Base-by-base conservation (phyloP, 2,113 vertebrate genomes). In the Rostratula benghalensis region DNA sequence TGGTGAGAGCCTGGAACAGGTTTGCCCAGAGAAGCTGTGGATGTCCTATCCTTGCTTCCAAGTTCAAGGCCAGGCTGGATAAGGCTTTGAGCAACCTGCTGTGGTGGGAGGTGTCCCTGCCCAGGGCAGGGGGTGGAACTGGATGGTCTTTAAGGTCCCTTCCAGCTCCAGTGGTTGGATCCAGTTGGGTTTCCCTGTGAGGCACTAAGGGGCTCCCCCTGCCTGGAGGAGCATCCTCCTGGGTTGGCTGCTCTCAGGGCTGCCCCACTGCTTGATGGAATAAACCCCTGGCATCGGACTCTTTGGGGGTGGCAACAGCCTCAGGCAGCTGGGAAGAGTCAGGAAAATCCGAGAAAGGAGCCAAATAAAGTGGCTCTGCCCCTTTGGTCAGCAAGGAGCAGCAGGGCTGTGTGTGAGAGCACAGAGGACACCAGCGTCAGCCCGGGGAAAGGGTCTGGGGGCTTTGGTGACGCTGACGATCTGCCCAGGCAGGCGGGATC, bases 371-470 rank as follows among this genome's bases (percentile, higher is more conserved):
- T 4, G 3, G 45, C 43, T 46, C 45, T 37, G 41, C 35, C 50
- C 8, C 64, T 51, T 28, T 4, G 39, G 9, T 30, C 53, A 45
- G 80, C 37, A 33, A 61, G 69, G 54, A 39, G 67, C 74, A 31
- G 48, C 41, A 23, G 69, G 41, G 46, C 21, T 35, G 4, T 2
- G 1, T 4, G 69, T 20, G 56, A 16, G 18, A 28, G 48, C 43
- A 3, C 2, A 1, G 43, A 11, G 61, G 48, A 19, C 33, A 7
- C 20, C 6, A 35, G 33, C 1, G 35, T 13, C 7, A 20, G 67
- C 50, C 41, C 1, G 0, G 33, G n/a, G n/a, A 23, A 43, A 37
- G 39, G 46, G 16, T 9, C 8, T 1, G 12, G 30, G 45, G 71
- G 24, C 43, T 39, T 1, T 27, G 78, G 3, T 0, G 39, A 6